Evolutionary conservation across 2,113 vertebrate genomes (phyloP).

Genomic region (Anoura caudifer): DNA sequence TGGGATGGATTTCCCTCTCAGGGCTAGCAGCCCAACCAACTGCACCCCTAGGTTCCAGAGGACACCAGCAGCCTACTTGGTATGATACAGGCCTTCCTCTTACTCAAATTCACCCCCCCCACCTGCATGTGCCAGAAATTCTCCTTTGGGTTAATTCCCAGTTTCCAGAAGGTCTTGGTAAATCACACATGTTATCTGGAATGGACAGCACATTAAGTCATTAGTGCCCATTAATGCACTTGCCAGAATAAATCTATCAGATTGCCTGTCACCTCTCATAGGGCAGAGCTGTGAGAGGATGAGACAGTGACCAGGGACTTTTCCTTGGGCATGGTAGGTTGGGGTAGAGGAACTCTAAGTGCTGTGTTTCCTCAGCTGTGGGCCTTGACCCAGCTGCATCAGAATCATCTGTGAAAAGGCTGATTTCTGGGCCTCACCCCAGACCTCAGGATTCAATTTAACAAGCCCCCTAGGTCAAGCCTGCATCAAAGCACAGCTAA

Average conservation of each 20-base stretch:
- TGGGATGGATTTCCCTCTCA: background rate
- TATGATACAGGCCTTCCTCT: background rate
- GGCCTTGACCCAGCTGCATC: background rate
- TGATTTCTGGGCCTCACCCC: background rate
- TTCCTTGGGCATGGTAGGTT: background rate
- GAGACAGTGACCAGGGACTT: constrained; percentile 48
- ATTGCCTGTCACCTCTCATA: constrained; percentile 68
- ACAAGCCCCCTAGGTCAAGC: background rate
- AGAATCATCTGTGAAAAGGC: background rate
- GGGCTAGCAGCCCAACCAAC: background rate
- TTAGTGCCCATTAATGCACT: constrained; percentile 69
- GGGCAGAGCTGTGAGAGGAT: constrained; percentile 52
- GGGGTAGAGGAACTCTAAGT: background rate
- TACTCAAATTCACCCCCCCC: constrained; percentile 31
- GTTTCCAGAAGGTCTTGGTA: constrained; percentile 66
- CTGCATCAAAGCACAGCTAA: background rate
- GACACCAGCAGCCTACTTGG: background rate
- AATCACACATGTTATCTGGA: constrained; percentile 72
- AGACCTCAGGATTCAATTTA: background rate
- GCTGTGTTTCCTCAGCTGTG: background rate
- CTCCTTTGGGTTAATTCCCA: constrained; percentile 64
- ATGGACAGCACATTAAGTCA: constrained; percentile 72
- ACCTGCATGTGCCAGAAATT: constrained; percentile 23
- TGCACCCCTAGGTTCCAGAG: background rate
- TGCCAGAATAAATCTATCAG: constrained; percentile 71